phyloP scores from a whole-genome alignment of 2,888 invertebrate species.

The Melangyna quadrimaculata region DNA sequence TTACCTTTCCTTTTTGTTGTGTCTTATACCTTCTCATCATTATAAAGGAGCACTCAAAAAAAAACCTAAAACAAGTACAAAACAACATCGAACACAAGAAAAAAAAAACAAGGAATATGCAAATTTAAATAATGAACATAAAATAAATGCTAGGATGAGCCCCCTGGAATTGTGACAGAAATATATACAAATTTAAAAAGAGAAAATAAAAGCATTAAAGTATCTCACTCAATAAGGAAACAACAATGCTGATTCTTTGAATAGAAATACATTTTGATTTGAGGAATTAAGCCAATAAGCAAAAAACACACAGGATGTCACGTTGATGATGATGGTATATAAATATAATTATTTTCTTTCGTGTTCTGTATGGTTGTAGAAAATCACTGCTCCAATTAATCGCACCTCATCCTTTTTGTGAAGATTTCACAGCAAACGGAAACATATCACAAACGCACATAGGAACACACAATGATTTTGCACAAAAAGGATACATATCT shows the following conservation, averaged over 20 bases:
- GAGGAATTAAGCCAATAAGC: background rate
- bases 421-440: background rate
- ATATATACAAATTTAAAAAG: background rate
- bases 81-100: too few relatives aligned
- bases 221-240: constrained; percentile 27
- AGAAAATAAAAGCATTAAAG: background rate
- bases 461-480: background rate
- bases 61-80: constrained; percentile 17
- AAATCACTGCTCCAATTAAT: constrained; percentile 61
- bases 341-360: background rate
- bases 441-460: too few relatives aligned
- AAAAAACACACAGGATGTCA: background rate
- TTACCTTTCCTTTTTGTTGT: constrained; percentile 12
- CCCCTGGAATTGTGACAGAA: constrained; percentile 3
- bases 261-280: background rate
- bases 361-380: background rate
- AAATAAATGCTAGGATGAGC: constrained; percentile 31
- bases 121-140: constrained; percentile 70
- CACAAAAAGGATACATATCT: background rate
- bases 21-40: background rate
- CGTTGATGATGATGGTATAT: background rate
- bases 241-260: background rate
- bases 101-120: constrained; percentile 53
- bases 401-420: constrained; percentile 12
- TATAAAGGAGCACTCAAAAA: background rate